Conservation (phyloP, 1,140 invertebrate species). For the Galendromus occidentalis region DNA sequence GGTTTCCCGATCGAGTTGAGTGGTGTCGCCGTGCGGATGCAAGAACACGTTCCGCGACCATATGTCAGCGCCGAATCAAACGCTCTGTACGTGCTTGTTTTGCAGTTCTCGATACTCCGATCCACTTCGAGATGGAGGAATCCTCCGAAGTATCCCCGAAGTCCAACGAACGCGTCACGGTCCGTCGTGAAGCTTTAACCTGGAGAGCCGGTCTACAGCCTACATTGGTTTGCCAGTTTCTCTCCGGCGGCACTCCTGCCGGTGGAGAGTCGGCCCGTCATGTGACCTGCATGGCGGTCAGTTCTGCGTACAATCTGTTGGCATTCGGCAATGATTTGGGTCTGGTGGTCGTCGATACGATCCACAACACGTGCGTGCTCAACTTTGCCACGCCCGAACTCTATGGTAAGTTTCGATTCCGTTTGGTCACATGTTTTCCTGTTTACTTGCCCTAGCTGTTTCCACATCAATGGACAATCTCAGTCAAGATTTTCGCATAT, state of each 20-base stretch:
- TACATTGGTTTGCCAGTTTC: constrained; percentile 54
- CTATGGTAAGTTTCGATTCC: constrained; percentile 40
- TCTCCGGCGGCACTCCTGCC: constrained; percentile 46
- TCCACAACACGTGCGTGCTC: constrained; percentile 68
- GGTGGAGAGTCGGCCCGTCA: constrained; percentile 55
- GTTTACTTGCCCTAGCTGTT: not conserved
- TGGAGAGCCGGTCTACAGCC: constrained; percentile 81
- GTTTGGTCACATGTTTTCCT: not conserved
- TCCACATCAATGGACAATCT: too few species aligned
- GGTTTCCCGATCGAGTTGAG: too few species aligned
- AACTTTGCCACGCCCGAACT: constrained; percentile 52
- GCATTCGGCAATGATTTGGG: constrained; percentile 89
- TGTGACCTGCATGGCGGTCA: constrained; percentile 71
- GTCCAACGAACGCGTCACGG: constrained; percentile 26
- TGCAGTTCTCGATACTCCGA: constrained; percentile 15
- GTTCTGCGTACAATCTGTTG: constrained; percentile 92
- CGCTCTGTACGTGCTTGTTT: not conserved
- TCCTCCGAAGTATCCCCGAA: not conserved
- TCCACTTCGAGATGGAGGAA: constrained; percentile 13
- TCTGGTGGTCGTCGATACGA: constrained; percentile 76
- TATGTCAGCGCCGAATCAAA: constrained; percentile 11
- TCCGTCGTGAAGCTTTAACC: constrained; percentile 50
- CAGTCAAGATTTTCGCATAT: too few species aligned
- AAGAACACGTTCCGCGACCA: too few species aligned
- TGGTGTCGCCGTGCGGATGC: too few species aligned